Conservation (phyloP, 2,888 invertebrate genomes). For the Agriotes lineatus region DNA sequence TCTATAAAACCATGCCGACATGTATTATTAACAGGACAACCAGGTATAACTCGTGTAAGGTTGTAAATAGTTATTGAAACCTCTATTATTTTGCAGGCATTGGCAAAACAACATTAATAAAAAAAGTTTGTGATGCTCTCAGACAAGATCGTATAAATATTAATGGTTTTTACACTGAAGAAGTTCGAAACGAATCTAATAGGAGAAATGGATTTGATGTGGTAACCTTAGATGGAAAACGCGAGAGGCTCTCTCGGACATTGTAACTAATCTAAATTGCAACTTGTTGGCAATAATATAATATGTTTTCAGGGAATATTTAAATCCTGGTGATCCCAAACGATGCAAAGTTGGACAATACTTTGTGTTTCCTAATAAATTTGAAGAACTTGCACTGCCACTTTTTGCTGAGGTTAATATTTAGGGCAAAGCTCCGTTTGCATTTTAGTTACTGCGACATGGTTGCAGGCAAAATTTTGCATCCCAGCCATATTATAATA, state of each 20-base stretch:
- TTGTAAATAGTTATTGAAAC: too few relatives aligned
- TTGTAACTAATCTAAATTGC: slow-evolving; percentile 53
- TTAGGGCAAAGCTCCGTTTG: too few relatives aligned
- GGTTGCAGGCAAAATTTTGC: too few relatives aligned
- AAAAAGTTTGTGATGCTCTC: slow-evolving; percentile 65
- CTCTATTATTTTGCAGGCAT: too few relatives aligned
- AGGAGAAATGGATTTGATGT: slow-evolving; percentile 76
- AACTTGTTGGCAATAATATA: neutral
- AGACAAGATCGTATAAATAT: slow-evolving; percentile 56
- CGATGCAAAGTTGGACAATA: slow-evolving; percentile 73
- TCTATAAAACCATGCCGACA: slow-evolving; percentile 26
- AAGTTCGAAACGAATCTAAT: slow-evolving; percentile 66
- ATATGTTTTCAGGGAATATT: slow-evolving; percentile 31
- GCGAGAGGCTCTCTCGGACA: slow-evolving; percentile 69
- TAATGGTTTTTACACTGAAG: slow-evolving; percentile 77
- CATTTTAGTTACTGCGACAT: too few relatives aligned
- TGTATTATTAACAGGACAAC: slow-evolving; percentile 48
- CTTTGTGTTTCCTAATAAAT: slow-evolving; percentile 70
- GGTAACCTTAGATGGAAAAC: slow-evolving; percentile 67
- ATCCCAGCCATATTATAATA: too few relatives aligned
- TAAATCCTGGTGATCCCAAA: slow-evolving; percentile 46
- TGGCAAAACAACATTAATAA: slow-evolving; percentile 77
- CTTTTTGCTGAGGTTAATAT: slow-evolving; percentile 55
- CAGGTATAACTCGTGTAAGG: slow-evolving; percentile 47
- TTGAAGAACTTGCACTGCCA: slow-evolving; percentile 72